Percentiles rank a stretch among this genome's conserved stretches.
Conservation (phyloP, 1,140 invertebrate genomes). For the Oppia nitens region DNA sequence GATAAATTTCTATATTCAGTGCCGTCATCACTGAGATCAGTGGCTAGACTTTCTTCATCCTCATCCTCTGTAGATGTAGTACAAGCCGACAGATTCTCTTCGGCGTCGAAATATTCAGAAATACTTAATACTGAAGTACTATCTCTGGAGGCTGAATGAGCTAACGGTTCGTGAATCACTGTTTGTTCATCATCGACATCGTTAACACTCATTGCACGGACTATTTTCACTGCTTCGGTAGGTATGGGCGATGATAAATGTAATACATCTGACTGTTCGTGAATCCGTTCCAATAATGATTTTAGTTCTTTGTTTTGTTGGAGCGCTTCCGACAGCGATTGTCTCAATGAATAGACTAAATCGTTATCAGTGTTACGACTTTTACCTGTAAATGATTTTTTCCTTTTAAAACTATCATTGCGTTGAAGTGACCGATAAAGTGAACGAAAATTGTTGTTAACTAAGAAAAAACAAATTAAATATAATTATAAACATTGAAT, state of each 20-base stretch:
- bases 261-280: constrained; percentile 31
- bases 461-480: not conserved
- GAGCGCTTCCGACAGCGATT: constrained; percentile 30
- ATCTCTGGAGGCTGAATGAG: constrained; percentile 23
- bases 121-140: constrained; percentile 56
- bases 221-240: not conserved
- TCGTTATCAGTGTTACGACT: not conserved
- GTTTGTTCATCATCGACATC: constrained; percentile 7
- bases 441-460: constrained; percentile 3
- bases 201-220: not conserved
- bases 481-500: not conserved
- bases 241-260: constrained; percentile 18
- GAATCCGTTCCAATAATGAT: constrained; percentile 44
- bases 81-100: constrained; percentile 35
- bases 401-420: not conserved
- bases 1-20: not conserved
- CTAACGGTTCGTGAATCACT: constrained; percentile 3
- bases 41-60: constrained; percentile 14
- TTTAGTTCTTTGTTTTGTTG: constrained; percentile 55
- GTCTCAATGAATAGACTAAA: not conserved
- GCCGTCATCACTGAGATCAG: constrained; percentile 10
- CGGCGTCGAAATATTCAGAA: constrained; percentile 71
- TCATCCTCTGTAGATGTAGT: constrained; percentile 31
- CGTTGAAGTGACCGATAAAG: not conserved
- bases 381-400: not conserved